Percentiles rank a stretch among this genome's conserved stretches.
phyloP scores from a whole-genome alignment of 2,888 invertebrate species.

The Drosophila putrida region DNA sequence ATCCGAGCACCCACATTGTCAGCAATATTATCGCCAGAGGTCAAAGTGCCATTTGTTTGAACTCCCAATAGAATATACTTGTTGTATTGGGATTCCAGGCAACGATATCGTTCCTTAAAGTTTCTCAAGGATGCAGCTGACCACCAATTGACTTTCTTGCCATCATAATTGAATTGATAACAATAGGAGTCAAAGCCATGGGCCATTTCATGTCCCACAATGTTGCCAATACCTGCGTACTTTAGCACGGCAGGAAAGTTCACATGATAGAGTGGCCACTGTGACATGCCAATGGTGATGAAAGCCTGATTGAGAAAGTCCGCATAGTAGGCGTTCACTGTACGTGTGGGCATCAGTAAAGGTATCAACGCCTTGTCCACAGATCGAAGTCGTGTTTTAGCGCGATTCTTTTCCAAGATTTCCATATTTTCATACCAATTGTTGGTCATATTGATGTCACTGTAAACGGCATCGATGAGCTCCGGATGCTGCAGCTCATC shows the following conservation, averaged over 20 bases:
- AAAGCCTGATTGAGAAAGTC: conserved; percentile 81
- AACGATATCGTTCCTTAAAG: conserved; percentile 81
- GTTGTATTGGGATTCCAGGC: conserved; percentile 82
- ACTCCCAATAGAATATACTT: conserved; percentile 77
- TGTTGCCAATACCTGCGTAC: conserved; percentile 80
- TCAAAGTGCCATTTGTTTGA: conserved; percentile 79
- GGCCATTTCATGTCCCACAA: conserved; percentile 83
- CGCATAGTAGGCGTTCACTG: conserved; percentile 83
- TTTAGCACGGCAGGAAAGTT: conserved; percentile 77
- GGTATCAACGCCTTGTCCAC: conserved; percentile 79
- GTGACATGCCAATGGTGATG: conserved; percentile 79
- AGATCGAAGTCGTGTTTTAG: conserved; percentile 59
- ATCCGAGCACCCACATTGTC: conserved; percentile 96
- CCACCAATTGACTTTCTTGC: conserved; percentile 82
- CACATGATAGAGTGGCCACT: conserved; percentile 79
- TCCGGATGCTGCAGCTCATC: conserved; percentile 76
- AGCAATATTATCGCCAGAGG: conserved; percentile 93
- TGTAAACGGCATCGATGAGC: conserved; percentile 68
- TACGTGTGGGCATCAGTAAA: conserved; percentile 75
- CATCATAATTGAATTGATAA: conserved; percentile 82
- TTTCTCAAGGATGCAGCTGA: conserved; percentile 74
- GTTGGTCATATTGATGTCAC: conserved; percentile 60
- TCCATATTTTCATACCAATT: conserved; percentile 75
- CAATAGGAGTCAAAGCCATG: conserved; percentile 82
- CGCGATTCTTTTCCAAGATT: conserved; percentile 71